Base-by-base conservation (phyloP, 2,888 invertebrate genomes). In the Torymus texanus region DNA sequence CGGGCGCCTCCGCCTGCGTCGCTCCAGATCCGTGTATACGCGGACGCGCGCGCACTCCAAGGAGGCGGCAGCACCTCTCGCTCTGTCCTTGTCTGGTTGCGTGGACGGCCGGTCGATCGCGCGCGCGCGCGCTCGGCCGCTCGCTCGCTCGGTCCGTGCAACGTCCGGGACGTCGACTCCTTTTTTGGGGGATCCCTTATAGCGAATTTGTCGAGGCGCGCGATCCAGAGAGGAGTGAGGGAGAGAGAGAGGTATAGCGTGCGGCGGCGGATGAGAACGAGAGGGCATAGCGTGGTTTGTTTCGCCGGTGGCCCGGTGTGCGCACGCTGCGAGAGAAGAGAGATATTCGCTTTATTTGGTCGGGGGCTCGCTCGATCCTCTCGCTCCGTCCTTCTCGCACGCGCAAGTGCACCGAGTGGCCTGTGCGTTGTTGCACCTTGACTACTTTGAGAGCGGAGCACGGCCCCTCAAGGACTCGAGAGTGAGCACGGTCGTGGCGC, bases 101-200 rank as follows among this genome's bases (percentile, higher is more conserved):
- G 1, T 41, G 63, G 63, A 63, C 11, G 63, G 63, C 63, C 63
- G 63, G 63, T 63, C 63, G 63, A 63, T 63, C 63, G 63, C 29
- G 29, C 63, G 63, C 41, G 29, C 41, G 63, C 63, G 63, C n/a
- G 16, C 58, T 58, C 5, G n/a, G n/a, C 16, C 29, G n/a, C n/a
- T n/a, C n/a, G n/a, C 41, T 10, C n/a, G 16, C 58, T 58, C 5
- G n/a, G n/a, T 58, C 29, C 29, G 29, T 29, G 29, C 29, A 29
- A 29, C 29, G 29, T 29, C 29, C 29, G 29, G 29, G 29, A 29
- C 3, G 29, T 29, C 29, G 29, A 5, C 29, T 29, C 29, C 29
- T 29, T 29, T 29, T 29, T 29, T 29, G 0, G 4, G 4, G 29
- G 29, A 5, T 3, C 5, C 29, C 29, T 5, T 29, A 3, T 29